Base-by-base conservation (phyloP, 2,888 invertebrate genomes). In the Limnephilus lunatus region DNA sequence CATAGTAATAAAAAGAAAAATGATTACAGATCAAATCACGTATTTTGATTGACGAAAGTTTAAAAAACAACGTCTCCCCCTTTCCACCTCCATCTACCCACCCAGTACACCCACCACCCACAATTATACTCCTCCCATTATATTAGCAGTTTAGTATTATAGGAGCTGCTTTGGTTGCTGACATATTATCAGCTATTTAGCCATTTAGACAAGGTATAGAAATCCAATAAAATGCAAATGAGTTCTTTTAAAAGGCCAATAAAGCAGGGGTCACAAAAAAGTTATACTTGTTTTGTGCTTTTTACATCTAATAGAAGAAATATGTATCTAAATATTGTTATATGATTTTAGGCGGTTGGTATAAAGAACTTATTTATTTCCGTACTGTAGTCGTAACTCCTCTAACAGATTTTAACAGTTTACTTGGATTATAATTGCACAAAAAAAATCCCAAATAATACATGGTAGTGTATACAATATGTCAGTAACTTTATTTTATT, bases 141-240 rank as follows among this genome's bases (percentile, higher is more conserved):
- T 68, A 68, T 68, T 68, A 68, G n/a, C 68, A 68, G 68, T 68
- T 68, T 3, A 2, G 68, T n/a, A 68, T 68, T 68, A 68, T 25
- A 68, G 68, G 68, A 25, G 4, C 25, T n/a, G 25, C 68, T 68
- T 25, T 25, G 25, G n/a, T 39, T 35, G 35, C 85, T 85, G 44
- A 39, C 85, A 81, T 89, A 81, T 89, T 89, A 89, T 89, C 53
- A 25, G 25, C 68, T 68, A 68, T 68, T 68, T 68, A 68, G 25
- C 89, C 39, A 39, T 89, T 89, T 81, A 81, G 39, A 25, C 35
- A 32, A 25, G 39, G 15, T 81, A 81, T 9, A 89, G 89, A 89
- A 90, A 90, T 83, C 90, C 82, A 90, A 90, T 83, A 90, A 90
- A 90, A 90, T 90, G 90, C 53, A 90, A 90, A 90, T 90, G 39